Base-by-base conservation (phyloP, 23 tunicate species). In the Trididemnum miniatum region DNA sequence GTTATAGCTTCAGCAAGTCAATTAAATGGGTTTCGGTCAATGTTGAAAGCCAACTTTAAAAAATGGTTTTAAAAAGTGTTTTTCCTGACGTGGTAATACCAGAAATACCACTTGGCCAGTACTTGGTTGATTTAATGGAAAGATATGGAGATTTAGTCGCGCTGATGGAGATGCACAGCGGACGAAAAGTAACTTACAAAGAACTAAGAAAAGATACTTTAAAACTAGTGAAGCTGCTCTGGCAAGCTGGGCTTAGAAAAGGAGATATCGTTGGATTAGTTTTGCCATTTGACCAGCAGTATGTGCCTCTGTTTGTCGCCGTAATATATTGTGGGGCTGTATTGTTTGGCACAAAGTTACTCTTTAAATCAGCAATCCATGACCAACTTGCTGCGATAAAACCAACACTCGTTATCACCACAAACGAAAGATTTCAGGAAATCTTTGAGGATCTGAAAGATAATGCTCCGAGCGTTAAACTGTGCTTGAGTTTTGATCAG, bases 81-180 rank as follows among this genome's bases (percentile, higher is more conserved):
- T 72, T 51, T 72, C 81, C 87, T 32, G 87, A 83, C 37, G 22
- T 75, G 31, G 87, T 71, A 1, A 57, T 83, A 20, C 87, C 87
- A 12, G 87, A 83, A 52, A 35, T 74, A 18, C 60, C 87, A 44
- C n/a, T 83, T 7, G 75, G 64, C 20, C 71, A 74, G 18, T 73
- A 30, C 34, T 26, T 83, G 15, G 34, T 83, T 51, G 67, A 74
- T 15, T 34, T 25, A 33, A 23, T 83, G 49, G 5, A 83, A 31
- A 24, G 54, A 50, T 59, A 74, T 74, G 81, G 72, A n/a, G 81
- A 83, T 34, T 62, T 37, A 23, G 60, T 50, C 31, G 87, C 87
- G 2, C 57, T 83, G 54, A 67, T 83, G 44, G 78, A 80, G 28
- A n/a, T 32, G 12, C 38, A 31, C 38, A 67, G 75, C 32, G 75